These are phyloP conservation scores for Crotalus tigris DNA, from an alignment of 2,113 vertebrate genomes.

Conservation along the genomic window DNA sequence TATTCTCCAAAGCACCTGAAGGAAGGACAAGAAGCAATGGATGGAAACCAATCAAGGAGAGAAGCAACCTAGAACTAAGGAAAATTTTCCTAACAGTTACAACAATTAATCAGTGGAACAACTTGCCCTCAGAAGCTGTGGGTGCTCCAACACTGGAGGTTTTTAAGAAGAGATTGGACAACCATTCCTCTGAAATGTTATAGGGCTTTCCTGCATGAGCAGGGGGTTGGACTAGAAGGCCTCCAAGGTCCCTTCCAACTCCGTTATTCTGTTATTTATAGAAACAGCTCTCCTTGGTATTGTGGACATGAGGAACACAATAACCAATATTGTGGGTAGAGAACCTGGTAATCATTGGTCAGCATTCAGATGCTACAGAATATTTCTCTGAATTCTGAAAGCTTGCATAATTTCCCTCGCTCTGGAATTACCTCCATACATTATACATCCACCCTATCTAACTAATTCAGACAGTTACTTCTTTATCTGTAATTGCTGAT, in stretches of 20 bases:
- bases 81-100: neutral
- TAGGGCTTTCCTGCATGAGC: neutral
- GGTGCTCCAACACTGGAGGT: neutral
- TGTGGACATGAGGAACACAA: neutral
- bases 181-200: neutral
- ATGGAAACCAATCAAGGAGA: no score
- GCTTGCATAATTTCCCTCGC: neutral
- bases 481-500: neutral
- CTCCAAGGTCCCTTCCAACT: neutral
- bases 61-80: no score
- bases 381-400: neutral
- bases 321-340: neutral
- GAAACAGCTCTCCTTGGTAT: neutral
- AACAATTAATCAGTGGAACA: neutral
- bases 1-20: no score
- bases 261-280: neutral
- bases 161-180: neutral
- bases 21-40: no score
- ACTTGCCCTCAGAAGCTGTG: neutral
- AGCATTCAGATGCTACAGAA: neutral
- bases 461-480: no score
- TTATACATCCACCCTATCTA: neutral
- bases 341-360: neutral
- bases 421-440: no score
- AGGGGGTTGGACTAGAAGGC: neutral